Base-by-base conservation (phyloP, 2,113 vertebrate species). In the Psephotus haematonotus region DNA sequence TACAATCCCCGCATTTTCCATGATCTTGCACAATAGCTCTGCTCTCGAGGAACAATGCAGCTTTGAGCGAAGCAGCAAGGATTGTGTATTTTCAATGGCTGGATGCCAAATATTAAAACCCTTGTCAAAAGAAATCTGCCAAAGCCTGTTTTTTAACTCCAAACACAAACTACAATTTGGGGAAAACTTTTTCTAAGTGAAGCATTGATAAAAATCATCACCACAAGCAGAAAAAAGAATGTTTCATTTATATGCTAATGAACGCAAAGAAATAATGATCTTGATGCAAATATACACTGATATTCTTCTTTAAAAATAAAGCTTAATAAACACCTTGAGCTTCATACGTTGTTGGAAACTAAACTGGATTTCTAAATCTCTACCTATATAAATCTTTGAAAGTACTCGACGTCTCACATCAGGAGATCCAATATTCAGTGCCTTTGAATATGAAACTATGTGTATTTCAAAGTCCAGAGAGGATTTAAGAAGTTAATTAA, bases 61-160 rank as follows among this genome's bases (percentile, higher is more conserved):
- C 92, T 84, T 79, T 93, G 67, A 95, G 74, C 11, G 5, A 80
- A 92, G 79, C 53, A 90, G 67, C 59, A 90, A 96, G 41, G 69
- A 88, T 10, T 44, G 37, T 3, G 9, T 87, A 57, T 94, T 95
- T 95, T 79, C 46, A 72, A 17, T 82, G 93, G 95, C 86, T 79
- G 35, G 41, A 71, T 71, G 92, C 92, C 95, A 94, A 83, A 83
- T 88, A 92, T 53, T 55, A 68, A 91, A 93, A 59, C 86, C 52
- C 63, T 76, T 84, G 52, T 95, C 62, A 91, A 81, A 96, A 90
- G 80, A 93, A 67, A 93, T 71, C 83, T 83, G 43, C 68, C 14
- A 0, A 83, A 82, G 60, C 35, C 76, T 81, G 72, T 49, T 86
- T 60, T 65, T 93, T 50, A 74, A 86, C 28, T 88, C 63, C 91